A percentile compares a stretch with the other conserved stretches of the same genome.
These are phyloP conservation scores for Drosophila sucinea DNA, from an alignment of 1,140 invertebrate species.

Conservation along the genomic window DNA sequence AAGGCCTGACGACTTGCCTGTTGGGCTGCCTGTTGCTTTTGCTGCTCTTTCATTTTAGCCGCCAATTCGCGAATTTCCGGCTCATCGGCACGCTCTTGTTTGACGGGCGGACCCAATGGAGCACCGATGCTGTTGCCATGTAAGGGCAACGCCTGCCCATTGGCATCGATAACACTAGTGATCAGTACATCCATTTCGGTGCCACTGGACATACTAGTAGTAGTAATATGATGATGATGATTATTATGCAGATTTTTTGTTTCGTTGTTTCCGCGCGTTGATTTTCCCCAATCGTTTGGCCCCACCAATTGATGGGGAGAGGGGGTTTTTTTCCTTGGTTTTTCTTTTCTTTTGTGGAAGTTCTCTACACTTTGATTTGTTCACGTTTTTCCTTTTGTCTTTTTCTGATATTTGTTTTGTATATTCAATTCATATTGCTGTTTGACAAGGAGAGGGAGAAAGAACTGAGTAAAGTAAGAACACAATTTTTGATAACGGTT, in stretches of 20 bases:
- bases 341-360: neutral
- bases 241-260: slow-evolving; percentile 5
- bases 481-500: slow-evolving; percentile 4
- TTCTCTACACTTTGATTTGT: slow-evolving; percentile 17
- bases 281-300: slow-evolving; percentile 10
- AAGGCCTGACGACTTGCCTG: slow-evolving; percentile 71
- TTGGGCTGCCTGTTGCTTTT: slow-evolving; percentile 84
- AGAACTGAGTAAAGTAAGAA: slow-evolving; percentile 3
- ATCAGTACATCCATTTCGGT: slow-evolving; percentile 66
- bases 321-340: slow-evolving; percentile 21
- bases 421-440: slow-evolving; percentile 6
- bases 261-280: slow-evolving; percentile 15
- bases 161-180: slow-evolving; percentile 70
- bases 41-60: slow-evolving; percentile 93
- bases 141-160: slow-evolving; percentile 71
- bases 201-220: slow-evolving; percentile 44
- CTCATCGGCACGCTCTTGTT: slow-evolving; percentile 92
- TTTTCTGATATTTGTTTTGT: slow-evolving; percentile 4
- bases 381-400: slow-evolving; percentile 17
- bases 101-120: slow-evolving; percentile 84
- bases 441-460: neutral
- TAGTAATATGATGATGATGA: neutral
- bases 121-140: slow-evolving; percentile 71
- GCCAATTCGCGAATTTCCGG: slow-evolving; percentile 93
- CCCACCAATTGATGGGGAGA: neutral